Evolutionary conservation across 2,888 invertebrate species (phyloP), one percentile per base, ranked within the genome.

Genomic region (Drosophila mercatorum): DNA sequence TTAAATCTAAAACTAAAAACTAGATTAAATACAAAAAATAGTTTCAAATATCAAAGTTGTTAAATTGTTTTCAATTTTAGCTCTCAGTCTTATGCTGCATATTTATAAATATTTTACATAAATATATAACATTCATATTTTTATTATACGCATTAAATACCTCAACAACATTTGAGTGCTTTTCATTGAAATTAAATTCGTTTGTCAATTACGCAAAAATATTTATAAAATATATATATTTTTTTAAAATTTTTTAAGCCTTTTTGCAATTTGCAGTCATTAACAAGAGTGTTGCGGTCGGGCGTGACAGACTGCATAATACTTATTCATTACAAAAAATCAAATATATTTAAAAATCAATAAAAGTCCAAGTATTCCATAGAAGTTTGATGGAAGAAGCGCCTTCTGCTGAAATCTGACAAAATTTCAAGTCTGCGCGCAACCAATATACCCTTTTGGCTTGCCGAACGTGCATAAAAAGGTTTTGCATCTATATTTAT

Each of bases 401-500:
- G 22, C 22, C 22, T 22, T 22, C 22, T 22, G 22, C 22, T 22
- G 22, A 22, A 2, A 22, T 22, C 22, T 22, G 22, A 22, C 22
- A 22, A 22, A 22, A 22, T 22, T 22, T 22, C 22, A 2, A 22
- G 22, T 22, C 22, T 22, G 22, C 22, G 1, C n/a, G n/a, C 49
- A 28, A 34, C 49, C 17, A 34, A 51, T 51, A 51, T 34, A 3
- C 49, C 8, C 17, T 11, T 3, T 11, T 28, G 8, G 2, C 2
- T 11, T 34, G 1, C 5, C 0, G 5, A n/a, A 3, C 31, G 49
- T 11, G 49, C 11, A 11, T 49, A 1, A 67, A 73, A 31, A 26
- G n/a, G 28, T 26, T 53, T 66, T 22, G 40, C 61, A 46, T 28
- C 63, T 62, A 60, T 66, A 60, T 43, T 51, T 62, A 60, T 66